phyloP scores from a whole-genome alignment of 2,113 vertebrate genomes.

The Odocoileus hemionus region DNA sequence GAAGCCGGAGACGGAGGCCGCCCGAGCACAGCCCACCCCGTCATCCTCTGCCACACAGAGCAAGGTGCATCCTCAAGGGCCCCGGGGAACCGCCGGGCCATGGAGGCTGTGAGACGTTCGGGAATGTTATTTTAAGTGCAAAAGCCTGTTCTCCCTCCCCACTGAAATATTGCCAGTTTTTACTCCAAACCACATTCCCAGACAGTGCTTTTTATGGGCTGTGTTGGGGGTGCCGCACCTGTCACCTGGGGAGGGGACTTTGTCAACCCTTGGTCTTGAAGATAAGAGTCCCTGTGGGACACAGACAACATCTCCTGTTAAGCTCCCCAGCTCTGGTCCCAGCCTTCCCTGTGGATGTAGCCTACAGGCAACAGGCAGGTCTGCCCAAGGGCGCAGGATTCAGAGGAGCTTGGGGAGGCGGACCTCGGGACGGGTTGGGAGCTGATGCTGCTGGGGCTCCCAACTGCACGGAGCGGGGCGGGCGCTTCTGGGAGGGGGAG shows the following conservation, averaged over 20 bases:
- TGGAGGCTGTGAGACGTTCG: accelerated
- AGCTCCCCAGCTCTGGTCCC: not conserved
- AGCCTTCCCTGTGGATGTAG: accelerated
- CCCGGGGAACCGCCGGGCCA: not conserved
- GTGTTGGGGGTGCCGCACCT: not conserved
- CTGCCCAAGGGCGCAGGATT: not conserved
- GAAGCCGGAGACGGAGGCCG: slow-evolving; percentile 95
- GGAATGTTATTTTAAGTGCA: accelerated
- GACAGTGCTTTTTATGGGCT: accelerated
- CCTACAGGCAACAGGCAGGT: accelerated
- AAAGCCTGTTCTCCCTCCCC: accelerated
- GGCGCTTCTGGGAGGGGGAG: not conserved
- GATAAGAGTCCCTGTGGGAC: not conserved
- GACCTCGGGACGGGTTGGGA: accelerated
- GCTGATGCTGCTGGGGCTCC: not conserved
- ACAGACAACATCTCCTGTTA: accelerated
- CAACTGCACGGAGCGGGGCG: not conserved
- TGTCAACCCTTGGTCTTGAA: not conserved
- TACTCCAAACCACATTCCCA: accelerated
- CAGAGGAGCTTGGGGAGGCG: not conserved
- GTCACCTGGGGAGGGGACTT: not conserved
- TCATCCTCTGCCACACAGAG: slow-evolving; percentile 94
- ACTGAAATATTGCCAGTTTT: accelerated
- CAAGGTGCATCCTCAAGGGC: slow-evolving; percentile 84
- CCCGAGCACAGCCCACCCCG: slow-evolving; percentile 92